Conservation (phyloP, 2,888 invertebrate species). For the Conchocele bisecta region DNA sequence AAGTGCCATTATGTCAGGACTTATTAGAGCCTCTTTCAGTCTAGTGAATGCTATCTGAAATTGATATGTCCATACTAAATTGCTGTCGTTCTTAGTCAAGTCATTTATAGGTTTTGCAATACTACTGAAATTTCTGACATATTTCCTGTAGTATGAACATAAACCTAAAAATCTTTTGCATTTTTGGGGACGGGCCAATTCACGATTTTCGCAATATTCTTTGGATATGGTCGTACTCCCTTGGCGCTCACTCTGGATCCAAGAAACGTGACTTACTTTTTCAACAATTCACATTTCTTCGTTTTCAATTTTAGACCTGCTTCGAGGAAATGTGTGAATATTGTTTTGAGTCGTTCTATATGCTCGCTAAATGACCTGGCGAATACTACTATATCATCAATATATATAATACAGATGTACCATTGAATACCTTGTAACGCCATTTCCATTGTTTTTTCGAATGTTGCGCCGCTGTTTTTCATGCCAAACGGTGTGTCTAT, state of each 20-base stretch:
- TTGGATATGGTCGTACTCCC: conserved; percentile 1
- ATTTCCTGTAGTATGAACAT: not conserved
- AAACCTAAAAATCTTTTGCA: not conserved
- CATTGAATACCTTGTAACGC: conserved; percentile 43
- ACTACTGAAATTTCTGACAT: not conserved
- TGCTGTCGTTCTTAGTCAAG: conserved; percentile 8
- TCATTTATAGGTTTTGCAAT: conserved; percentile 3
- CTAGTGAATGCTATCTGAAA: conserved; percentile 29
- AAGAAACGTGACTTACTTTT: conserved; percentile 4
- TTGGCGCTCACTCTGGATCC: not conserved
- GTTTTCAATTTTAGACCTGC: not conserved
- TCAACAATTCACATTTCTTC: conserved; percentile 1
- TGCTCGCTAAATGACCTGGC: not conserved
- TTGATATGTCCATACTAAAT: conserved; percentile 28
- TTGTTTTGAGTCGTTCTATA: not conserved
- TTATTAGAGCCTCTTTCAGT: conserved; percentile 25
- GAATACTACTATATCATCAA: conserved; percentile 53
- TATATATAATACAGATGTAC: conserved; percentile 42
- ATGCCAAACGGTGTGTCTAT: conserved; percentile 41
- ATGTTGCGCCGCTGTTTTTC: conserved; percentile 33
- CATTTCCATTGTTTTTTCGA: conserved; percentile 45
- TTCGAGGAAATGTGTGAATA: too few relatives aligned
- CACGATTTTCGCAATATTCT: not conserved
- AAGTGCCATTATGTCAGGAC: conserved; percentile 31
- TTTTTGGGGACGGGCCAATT: not conserved